Evolutionary conservation across 2,113 vertebrate genomes (phyloP).

Genomic region (Lepus europaeus): DNA sequence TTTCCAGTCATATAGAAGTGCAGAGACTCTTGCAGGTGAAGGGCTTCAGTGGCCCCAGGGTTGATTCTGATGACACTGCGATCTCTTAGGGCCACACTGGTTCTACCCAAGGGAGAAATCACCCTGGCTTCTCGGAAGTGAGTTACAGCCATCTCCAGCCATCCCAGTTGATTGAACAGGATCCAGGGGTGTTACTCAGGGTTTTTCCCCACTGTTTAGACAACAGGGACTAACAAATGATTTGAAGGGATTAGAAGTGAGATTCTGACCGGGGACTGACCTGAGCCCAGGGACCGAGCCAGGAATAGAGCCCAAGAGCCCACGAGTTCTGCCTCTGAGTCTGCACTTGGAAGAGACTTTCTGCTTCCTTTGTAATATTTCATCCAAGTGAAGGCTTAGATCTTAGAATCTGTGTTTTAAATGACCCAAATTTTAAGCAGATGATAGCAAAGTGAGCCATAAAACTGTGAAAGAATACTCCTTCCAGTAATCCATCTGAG

Average conservation of each 20-base stretch:
- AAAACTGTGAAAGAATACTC: constrained; percentile 70
- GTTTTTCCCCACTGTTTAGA: constrained; percentile 81
- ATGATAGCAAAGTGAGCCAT: constrained; percentile 76
- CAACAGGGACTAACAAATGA: constrained; percentile 84
- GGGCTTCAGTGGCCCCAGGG: background rate
- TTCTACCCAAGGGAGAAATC: constrained; percentile 72
- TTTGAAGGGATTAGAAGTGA: constrained; percentile 84
- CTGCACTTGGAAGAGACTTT: constrained; percentile 72
- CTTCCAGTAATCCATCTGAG: constrained; percentile 78
- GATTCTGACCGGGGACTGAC: constrained; percentile 83
- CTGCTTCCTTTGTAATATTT: constrained; percentile 80
- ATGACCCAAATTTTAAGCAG: constrained; percentile 78
- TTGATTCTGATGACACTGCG: constrained; percentile 34
- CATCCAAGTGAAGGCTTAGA: constrained; percentile 73
- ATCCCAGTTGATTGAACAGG: constrained; percentile 70
- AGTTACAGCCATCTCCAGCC: constrained; percentile 67
- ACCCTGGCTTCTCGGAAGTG: constrained; percentile 77
- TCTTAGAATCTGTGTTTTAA: constrained; percentile 78
- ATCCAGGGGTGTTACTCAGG: constrained; percentile 83
- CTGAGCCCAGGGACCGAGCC: constrained; percentile 77
- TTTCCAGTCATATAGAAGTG: constrained; percentile 27
- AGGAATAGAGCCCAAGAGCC: constrained; percentile 79
- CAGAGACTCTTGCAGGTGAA: constrained; percentile 64
- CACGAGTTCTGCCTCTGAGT: constrained; percentile 75
- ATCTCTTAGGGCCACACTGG: constrained; percentile 50